Percentiles rank a stretch among this genome's conserved stretches.
Conservation (phyloP, 2,113 vertebrate species). For the Prolemur simus region DNA sequence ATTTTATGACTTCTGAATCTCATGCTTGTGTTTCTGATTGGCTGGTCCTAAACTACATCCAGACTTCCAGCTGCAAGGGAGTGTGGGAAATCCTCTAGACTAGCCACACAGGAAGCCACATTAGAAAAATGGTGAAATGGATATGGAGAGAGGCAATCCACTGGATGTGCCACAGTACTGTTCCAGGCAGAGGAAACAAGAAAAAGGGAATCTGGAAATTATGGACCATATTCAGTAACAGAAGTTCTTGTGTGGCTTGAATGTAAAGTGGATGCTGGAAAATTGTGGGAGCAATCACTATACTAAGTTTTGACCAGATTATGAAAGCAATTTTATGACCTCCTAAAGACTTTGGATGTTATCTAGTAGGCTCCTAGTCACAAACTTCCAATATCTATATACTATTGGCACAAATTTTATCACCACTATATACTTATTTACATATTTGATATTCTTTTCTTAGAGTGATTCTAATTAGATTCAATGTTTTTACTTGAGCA, state of each 20-base stretch:
- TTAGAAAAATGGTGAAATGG: background rate
- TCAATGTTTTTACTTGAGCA: background rate
- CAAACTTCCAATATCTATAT: background rate
- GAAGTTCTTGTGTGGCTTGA: background rate
- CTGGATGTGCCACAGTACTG: background rate
- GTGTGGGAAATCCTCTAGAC: background rate
- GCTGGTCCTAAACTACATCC: background rate
- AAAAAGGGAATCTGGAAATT: background rate
- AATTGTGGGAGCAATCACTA: background rate
- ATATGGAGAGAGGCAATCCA: background rate
- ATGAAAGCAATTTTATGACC: background rate
- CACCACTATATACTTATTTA: background rate
- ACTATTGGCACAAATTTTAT: background rate
- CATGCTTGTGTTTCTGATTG: background rate
- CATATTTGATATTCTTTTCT: background rate
- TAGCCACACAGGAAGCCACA: background rate
- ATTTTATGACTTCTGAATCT: background rate
- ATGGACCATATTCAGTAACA: background rate
- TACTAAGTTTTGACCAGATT: background rate
- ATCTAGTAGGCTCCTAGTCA: background rate
- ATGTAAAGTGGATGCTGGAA: background rate
- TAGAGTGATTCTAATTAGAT: background rate
- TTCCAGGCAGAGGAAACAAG: background rate
- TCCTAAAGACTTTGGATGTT: background rate
- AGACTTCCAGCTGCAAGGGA: background rate